Evolutionary conservation across 2,888 invertebrate species (phyloP).

Genomic region (Drosophila limbata): DNA sequence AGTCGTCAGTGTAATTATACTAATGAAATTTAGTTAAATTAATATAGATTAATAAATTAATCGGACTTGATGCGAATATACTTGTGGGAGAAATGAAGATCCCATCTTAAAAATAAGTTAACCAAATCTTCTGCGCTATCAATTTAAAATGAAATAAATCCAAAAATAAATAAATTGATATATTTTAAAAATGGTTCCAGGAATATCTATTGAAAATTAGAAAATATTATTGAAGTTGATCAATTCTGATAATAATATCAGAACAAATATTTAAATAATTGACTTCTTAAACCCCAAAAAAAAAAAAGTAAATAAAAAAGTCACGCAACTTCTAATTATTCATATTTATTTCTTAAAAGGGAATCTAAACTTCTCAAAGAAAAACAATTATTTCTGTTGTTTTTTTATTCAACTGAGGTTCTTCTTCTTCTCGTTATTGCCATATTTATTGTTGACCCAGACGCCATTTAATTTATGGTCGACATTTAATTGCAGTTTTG

Average conservation of each 20-base stretch:
- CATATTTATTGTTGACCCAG: conserved; percentile 39
- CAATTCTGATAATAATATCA: too few relatives aligned
- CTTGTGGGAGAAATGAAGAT: background rate
- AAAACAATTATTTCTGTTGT: background rate
- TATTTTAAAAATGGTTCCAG: too few relatives aligned
- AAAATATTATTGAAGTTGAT: too few relatives aligned
- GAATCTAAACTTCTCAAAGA: background rate
- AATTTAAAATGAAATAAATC: too few relatives aligned
- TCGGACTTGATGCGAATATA: background rate
- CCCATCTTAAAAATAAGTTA: too few relatives aligned
- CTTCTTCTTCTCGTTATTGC: conserved; percentile 8
- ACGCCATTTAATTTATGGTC: conserved; percentile 69
- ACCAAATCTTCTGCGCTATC: too few relatives aligned
- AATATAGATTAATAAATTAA: background rate
- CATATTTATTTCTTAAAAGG: background rate
- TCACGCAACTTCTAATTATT: background rate
- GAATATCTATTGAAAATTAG: too few relatives aligned
- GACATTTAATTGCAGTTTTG: conserved; percentile 72
- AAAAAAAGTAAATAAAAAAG: too few relatives aligned
- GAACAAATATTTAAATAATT: background rate
- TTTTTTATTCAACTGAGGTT: background rate
- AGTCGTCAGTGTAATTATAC: too few relatives aligned
- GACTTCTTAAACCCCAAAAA: background rate
- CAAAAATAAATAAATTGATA: too few relatives aligned
- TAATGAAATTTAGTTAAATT: background rate